Evolutionary conservation across 2,797 vertebrate species (phyloP).

Genomic region (Steatocranus sp.): DNA sequence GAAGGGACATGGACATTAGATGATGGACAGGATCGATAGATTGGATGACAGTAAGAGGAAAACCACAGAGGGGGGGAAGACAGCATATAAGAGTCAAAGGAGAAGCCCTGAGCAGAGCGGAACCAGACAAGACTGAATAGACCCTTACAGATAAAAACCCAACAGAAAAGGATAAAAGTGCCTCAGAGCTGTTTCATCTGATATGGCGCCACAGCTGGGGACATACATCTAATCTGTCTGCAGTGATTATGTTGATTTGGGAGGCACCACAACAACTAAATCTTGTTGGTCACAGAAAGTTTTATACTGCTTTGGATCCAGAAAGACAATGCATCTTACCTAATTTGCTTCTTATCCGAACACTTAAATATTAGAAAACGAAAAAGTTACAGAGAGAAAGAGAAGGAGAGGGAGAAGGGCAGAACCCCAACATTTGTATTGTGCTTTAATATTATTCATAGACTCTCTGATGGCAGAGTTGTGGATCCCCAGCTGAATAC

Average conservation of each 20-base stretch:
- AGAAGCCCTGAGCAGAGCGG: conserved; percentile 6
- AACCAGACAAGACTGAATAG: conserved; percentile 27
- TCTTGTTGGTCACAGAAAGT: conserved; percentile 30
- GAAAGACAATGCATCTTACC: conserved; percentile 6
- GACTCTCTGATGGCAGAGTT: conserved; percentile 55
- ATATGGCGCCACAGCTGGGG: conserved; percentile 39
- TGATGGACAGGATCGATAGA: conserved; percentile 1
- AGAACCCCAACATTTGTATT: conserved; percentile 19
- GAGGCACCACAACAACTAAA: conserved; percentile 9
- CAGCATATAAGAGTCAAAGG: not conserved
- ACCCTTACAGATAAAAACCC: conserved; percentile 41
- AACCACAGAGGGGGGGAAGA: conserved; percentile 6
- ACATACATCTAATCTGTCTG: conserved; percentile 46
- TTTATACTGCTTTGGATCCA: conserved; percentile 11
- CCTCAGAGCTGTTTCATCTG: conserved; percentile 32
- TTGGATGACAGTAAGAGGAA: conserved; percentile 1
- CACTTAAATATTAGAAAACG: conserved; percentile 29
- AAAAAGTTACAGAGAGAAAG: conserved; percentile 13
- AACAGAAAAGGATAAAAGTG: conserved; percentile 39
- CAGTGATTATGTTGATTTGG: conserved; percentile 43
- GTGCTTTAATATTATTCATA: conserved; percentile 73
- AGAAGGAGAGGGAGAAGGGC: not conserved
- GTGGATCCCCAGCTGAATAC: conserved; percentile 49
- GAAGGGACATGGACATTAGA: conserved; percentile 16
- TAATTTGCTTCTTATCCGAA: conserved; percentile 47